Evolutionary conservation across 2,888 invertebrate genomes (phyloP).

Genomic region (Drosophila niveifrons): DNA sequence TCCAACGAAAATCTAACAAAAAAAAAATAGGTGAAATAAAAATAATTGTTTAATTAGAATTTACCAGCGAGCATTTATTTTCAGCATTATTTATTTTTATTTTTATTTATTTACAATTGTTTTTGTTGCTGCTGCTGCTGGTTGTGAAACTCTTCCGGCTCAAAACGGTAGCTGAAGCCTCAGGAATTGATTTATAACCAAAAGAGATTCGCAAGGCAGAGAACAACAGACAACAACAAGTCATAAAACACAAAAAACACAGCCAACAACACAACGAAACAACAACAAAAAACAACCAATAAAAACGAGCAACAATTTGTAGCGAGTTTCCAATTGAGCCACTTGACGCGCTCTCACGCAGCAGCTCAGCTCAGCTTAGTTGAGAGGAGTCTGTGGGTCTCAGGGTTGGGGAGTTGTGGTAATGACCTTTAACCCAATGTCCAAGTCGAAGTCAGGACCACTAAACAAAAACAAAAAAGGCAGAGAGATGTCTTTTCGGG

Average conservation of each 20-base stretch:
- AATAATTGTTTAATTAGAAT: slow-evolving; percentile 60
- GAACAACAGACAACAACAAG: slow-evolving; percentile 11
- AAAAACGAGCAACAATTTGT: slow-evolving; percentile 58
- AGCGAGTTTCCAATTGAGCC: slow-evolving; percentile 72
- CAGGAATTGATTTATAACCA: slow-evolving; percentile 74
- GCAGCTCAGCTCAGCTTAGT: slow-evolving; percentile 3
- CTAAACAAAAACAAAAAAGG: neutral
- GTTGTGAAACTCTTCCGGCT: slow-evolving; percentile 32
- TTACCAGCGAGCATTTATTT: slow-evolving; percentile 40
- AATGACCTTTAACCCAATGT: slow-evolving; percentile 78
- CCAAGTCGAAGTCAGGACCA: slow-evolving; percentile 48
- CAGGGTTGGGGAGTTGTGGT: slow-evolving; percentile 36
- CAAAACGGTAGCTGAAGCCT: slow-evolving; percentile 71
- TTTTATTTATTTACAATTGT: slow-evolving; percentile 15
- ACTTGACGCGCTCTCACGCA: slow-evolving; percentile 79
- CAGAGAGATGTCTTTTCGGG: slow-evolving; percentile 12
- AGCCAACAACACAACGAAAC: slow-evolving; percentile 29
- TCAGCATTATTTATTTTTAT: neutral
- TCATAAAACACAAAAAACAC: slow-evolving; percentile 20
- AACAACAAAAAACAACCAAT: slow-evolving; percentile 52
- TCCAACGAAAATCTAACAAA: slow-evolving; percentile 33
- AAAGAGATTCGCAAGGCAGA: slow-evolving; percentile 63
- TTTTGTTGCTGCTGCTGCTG: slow-evolving; percentile 1
- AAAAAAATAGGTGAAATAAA: slow-evolving; percentile 10
- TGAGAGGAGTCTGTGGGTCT: neutral